phyloP scores from a whole-genome alignment of 1,140 invertebrate genomes.

The Drosophila guanche region DNA sequence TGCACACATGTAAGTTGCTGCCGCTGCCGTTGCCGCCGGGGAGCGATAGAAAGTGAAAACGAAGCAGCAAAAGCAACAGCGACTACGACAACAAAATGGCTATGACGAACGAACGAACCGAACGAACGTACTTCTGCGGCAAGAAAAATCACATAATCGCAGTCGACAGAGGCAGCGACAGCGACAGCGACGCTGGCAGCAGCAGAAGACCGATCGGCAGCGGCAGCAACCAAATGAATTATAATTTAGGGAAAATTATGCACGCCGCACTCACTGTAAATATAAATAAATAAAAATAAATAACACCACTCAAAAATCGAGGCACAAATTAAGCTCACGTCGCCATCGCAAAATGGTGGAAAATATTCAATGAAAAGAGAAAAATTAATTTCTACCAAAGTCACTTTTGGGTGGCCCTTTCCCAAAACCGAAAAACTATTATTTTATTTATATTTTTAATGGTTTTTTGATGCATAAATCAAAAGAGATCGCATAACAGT shows the following conservation, averaged over 20 bases:
- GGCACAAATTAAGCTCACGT: constrained; percentile 59
- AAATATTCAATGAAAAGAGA: constrained; percentile 25
- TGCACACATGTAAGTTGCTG: constrained; percentile 77
- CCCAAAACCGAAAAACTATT: constrained; percentile 39
- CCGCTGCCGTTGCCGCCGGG: constrained; percentile 41
- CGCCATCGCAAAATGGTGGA: constrained; percentile 37
- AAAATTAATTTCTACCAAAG: constrained; percentile 49
- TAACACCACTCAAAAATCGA: constrained; percentile 60
- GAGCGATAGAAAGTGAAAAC: constrained; percentile 81
- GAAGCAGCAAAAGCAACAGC: constrained; percentile 57
- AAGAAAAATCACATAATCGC: constrained; percentile 81
- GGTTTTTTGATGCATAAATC: constrained; percentile 33
- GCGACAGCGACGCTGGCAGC: constrained; percentile 12
- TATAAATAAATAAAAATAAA: constrained; percentile 76
- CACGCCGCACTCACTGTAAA: constrained; percentile 70
- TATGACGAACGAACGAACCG: constrained; percentile 46
- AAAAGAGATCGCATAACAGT: constrained; percentile 23
- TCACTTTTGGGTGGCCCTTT: constrained; percentile 56
- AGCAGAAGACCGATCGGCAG: constrained; percentile 34
- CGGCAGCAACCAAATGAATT: constrained; percentile 61
- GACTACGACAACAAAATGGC: constrained; percentile 80
- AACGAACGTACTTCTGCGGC: constrained; percentile 56
- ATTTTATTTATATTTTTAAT: constrained; percentile 35
- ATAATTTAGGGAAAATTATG: constrained; percentile 82
- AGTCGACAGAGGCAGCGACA: constrained; percentile 39